Percentiles rank a stretch among this genome's conserved stretches.
These are phyloP conservation scores for Zalophus californianus DNA, from an alignment of 2,797 vertebrate species.

Conservation along the genomic window DNA sequence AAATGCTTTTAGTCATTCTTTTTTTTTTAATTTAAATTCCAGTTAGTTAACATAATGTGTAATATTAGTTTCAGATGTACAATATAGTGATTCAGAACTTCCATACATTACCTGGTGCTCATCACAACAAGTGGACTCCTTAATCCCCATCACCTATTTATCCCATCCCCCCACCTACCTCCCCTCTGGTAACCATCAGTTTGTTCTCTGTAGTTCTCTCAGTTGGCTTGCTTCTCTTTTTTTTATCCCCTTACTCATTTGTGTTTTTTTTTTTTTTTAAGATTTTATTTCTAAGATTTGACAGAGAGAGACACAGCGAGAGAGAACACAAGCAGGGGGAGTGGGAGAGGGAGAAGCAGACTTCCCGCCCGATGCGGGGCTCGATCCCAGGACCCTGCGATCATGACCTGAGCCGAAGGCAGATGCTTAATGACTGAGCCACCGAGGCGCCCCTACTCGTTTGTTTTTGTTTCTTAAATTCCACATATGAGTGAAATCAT, in stretches of 20 bases:
- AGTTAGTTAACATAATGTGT: neutral
- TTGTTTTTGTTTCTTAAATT: neutral
- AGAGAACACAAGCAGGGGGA: no score
- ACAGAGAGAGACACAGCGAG: no score
- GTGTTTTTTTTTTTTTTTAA: no score
- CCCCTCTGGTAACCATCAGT: neutral
- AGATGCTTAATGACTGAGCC: no score
- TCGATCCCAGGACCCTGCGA: no score
- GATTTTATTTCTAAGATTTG: no score
- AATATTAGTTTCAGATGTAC: neutral
- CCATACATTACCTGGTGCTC: neutral
- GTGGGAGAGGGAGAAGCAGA: no score
- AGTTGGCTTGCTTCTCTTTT: neutral
- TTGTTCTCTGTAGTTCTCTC: neutral
- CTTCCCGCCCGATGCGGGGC: no score
- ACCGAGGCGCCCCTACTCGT: no score
- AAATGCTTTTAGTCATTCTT: neutral
- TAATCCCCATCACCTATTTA: neutral
- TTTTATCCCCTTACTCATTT: neutral
- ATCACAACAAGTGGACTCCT: neutral
- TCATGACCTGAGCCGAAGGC: no score
- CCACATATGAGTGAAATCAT: neutral
- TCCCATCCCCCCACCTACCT: neutral
- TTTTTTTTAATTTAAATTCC: neutral
- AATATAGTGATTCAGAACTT: neutral